phyloP scores from a whole-genome alignment of 2,888 invertebrate genomes.

The Hofmannophila pseudospretella region DNA sequence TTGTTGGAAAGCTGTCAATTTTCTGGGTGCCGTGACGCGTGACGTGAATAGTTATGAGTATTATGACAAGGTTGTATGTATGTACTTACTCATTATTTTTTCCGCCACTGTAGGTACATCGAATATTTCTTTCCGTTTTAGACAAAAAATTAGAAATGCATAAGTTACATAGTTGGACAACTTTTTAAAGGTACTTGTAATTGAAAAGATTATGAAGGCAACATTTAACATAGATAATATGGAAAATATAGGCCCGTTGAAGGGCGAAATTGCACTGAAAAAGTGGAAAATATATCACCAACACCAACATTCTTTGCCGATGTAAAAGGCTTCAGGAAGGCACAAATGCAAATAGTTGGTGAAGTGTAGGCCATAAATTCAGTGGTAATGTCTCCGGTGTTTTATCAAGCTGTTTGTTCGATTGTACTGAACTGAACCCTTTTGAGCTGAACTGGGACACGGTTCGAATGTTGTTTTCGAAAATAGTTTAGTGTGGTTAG shows the following conservation, averaged over 20 bases:
- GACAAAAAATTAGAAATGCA: no score
- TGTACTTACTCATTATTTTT: no score
- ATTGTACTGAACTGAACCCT: conserved; percentile 10
- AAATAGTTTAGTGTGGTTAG: not conserved
- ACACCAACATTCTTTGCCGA: conserved; percentile 27
- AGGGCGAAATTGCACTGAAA: not conserved
- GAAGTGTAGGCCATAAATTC: conserved; percentile 31
- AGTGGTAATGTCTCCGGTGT: conserved; percentile 32
- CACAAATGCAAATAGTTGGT: conserved; percentile 34
- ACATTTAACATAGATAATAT: not conserved
- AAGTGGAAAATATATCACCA: conserved; percentile 23
- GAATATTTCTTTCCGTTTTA: no score
- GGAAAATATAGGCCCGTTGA: not conserved
- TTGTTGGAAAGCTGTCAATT: no score
- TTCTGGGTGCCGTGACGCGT: no score
- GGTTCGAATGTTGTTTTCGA: not conserved
- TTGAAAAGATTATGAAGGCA: not conserved
- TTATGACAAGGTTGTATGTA: no score
- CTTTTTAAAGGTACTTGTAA: not conserved
- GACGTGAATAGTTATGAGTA: no score
- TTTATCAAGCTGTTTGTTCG: conserved; percentile 27
- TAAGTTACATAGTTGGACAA: no score
- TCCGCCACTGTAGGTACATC: no score
- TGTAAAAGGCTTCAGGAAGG: conserved; percentile 14
- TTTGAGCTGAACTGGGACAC: not conserved